A percentile compares a stretch with the other conserved stretches of the same genome.
Evolutionary conservation across 1,140 invertebrate species (phyloP).

Genomic region (Tetragnatha versicolor): DNA sequence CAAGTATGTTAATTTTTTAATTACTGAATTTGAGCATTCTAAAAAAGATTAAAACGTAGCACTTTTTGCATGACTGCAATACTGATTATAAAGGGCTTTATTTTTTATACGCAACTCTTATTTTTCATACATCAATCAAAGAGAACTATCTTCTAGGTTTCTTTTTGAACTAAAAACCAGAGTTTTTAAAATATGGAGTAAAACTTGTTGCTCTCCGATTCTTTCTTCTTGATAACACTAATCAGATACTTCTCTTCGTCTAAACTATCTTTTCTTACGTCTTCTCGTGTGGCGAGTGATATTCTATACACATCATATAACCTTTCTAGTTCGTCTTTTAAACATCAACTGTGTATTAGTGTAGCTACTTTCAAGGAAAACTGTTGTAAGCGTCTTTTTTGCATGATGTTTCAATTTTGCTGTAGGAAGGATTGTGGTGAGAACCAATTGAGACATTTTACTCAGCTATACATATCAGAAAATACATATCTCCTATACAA

Average conservation of each 20-base stretch:
- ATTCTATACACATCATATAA: constrained; percentile 51
- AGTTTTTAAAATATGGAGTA: no score
- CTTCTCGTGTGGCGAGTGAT: constrained; percentile 37
- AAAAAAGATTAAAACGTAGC: no score
- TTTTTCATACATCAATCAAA: no score
- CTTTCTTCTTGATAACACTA: background rate
- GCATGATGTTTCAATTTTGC: constrained; percentile 36
- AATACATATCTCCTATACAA: constrained; percentile 41
- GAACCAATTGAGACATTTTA: constrained; percentile 8
- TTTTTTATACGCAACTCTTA: no score
- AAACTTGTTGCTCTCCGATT: no score
- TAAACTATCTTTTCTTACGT: constrained; percentile 44
- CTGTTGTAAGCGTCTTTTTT: constrained; percentile 30
- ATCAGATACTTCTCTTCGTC: no score
- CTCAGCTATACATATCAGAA: constrained; percentile 45
- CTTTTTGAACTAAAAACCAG: no score
- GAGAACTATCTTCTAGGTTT: no score
- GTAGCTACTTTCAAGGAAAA: constrained; percentile 6
- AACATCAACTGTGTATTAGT: constrained; percentile 39
- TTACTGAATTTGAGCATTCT: no score
- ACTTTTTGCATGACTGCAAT: no score
- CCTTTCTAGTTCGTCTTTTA: constrained; percentile 44
- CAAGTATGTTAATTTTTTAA: no score
- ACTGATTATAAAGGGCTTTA: no score
- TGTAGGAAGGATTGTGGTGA: constrained; percentile 1